Evolutionary conservation across 2,888 invertebrate species (phyloP).

Genomic region (Parascotia fuliginaria): DNA sequence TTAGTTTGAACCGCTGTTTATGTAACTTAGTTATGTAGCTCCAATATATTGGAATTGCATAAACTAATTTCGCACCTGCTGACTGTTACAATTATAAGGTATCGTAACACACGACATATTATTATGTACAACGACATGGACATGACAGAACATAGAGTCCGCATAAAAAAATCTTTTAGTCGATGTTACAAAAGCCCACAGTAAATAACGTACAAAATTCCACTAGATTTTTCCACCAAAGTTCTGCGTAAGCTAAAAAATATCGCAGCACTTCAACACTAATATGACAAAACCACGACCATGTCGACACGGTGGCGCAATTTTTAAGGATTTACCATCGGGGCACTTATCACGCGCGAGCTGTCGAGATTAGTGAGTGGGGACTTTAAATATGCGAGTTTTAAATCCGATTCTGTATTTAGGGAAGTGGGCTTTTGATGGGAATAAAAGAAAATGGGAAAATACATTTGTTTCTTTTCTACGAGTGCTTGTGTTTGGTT

Average conservation of each 20-base stretch:
- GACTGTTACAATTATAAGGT: too few species aligned
- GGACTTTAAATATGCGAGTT: constrained; percentile 34
- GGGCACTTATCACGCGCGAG: constrained; percentile 60
- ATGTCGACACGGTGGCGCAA: constrained; percentile 56
- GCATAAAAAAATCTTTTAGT: too few species aligned
- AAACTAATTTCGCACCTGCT: too few species aligned
- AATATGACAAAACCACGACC: constrained; percentile 59
- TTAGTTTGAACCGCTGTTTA: too few species aligned
- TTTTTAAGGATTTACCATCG: constrained; percentile 72
- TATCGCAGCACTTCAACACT: constrained; percentile 35
- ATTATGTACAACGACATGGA: too few species aligned
- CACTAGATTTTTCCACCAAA: constrained; percentile 40
- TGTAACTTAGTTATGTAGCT: too few species aligned
- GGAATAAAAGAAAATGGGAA: not conserved
- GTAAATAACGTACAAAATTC: constrained; percentile 25
- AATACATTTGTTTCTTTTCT: not conserved
- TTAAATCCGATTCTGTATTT: constrained; percentile 13
- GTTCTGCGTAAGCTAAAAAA: constrained; percentile 38
- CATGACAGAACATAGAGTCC: too few species aligned
- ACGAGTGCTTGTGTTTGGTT: not conserved
- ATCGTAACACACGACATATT: too few species aligned
- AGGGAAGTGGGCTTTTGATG: constrained; percentile 1
- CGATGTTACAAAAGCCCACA: constrained; percentile 16
- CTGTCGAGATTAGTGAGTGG: constrained; percentile 41
- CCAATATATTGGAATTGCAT: too few species aligned